These are phyloP conservation scores for Palythoa grandiflora DNA, from an alignment of 92 coral and sea anemone genomes.

Conservation along the genomic window DNA sequence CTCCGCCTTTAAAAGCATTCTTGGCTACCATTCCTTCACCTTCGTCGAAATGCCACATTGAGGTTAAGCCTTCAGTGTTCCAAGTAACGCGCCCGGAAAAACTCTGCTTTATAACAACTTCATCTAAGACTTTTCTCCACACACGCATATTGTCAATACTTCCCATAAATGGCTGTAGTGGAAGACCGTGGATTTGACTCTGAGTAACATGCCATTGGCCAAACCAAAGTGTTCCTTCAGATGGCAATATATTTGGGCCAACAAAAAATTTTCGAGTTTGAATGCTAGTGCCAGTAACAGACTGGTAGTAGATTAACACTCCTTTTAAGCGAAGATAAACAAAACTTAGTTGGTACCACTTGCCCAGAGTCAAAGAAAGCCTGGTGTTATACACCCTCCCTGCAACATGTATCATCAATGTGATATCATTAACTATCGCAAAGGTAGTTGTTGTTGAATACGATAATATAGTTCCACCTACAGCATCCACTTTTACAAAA, in stretches of 20 bases:
- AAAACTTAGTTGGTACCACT: slow-evolving; percentile 68
- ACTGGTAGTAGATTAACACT: slow-evolving; percentile 48
- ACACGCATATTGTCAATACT: slow-evolving; percentile 68
- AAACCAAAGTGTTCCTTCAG: slow-evolving; percentile 66
- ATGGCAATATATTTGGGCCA: slow-evolving; percentile 44
- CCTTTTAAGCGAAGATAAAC: slow-evolving; percentile 47
- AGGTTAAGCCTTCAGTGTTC: slow-evolving; percentile 36
- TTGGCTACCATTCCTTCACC: slow-evolving; percentile 62
- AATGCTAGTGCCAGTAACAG: slow-evolving; percentile 31
- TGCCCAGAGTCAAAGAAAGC: slow-evolving; percentile 14
- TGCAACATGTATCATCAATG: slow-evolving; percentile 58
- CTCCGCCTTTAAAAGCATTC: slow-evolving; percentile 39
- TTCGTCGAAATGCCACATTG: slow-evolving; percentile 73
- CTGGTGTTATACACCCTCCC: slow-evolving; percentile 56
- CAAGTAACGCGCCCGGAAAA: slow-evolving; percentile 28
- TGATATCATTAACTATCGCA: slow-evolving; percentile 62
- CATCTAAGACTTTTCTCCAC: slow-evolving; percentile 62
- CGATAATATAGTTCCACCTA: slow-evolving; percentile 70
- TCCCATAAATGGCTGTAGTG: slow-evolving; percentile 64
- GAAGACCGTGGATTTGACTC: slow-evolving; percentile 50
- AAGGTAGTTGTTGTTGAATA: slow-evolving; percentile 70
- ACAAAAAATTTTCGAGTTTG: slow-evolving; percentile 56
- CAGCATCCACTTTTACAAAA: slow-evolving; percentile 51
- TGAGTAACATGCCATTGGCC: slow-evolving; percentile 73
- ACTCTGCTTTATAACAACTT: slow-evolving; percentile 53